Conservation (phyloP, 2,113 vertebrate genomes). For the Strix aluco region DNA sequence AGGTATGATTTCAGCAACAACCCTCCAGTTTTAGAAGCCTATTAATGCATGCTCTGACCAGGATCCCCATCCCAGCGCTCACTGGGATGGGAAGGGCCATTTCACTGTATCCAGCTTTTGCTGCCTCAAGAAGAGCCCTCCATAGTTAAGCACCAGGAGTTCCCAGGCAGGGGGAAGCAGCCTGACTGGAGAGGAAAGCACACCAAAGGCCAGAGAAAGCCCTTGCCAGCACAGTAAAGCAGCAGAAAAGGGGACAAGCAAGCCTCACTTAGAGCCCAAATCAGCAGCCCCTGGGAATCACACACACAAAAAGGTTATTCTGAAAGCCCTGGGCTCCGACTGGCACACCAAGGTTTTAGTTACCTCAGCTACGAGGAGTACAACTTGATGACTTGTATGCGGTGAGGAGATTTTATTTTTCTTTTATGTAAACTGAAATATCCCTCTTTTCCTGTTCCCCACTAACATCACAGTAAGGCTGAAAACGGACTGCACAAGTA, state of each 20-base stretch:
- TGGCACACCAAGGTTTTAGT: background rate
- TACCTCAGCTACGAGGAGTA: background rate
- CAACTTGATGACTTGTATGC: background rate
- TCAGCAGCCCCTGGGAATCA: background rate
- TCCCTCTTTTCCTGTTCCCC: background rate
- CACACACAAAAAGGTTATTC: background rate
- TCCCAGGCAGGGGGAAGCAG: background rate
- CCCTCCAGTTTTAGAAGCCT: background rate
- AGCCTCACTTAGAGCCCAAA: background rate
- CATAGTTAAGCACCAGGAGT: background rate
- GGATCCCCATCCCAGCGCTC: background rate
- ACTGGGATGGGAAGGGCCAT: background rate
- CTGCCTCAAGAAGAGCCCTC: background rate
- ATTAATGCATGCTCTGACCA: background rate
- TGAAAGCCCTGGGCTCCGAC: background rate
- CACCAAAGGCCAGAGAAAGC: background rate
- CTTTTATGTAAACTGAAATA: background rate
- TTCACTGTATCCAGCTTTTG: background rate
- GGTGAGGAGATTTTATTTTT: background rate
- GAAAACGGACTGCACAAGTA: background rate
- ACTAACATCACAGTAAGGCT: background rate
- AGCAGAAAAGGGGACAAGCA: background rate
- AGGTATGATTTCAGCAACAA: conserved; percentile 50
- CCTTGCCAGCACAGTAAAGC: background rate
- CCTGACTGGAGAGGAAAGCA: background rate